Base-by-base conservation (phyloP, 2,888 invertebrate genomes). In the Caradrina clavipalpis region DNA sequence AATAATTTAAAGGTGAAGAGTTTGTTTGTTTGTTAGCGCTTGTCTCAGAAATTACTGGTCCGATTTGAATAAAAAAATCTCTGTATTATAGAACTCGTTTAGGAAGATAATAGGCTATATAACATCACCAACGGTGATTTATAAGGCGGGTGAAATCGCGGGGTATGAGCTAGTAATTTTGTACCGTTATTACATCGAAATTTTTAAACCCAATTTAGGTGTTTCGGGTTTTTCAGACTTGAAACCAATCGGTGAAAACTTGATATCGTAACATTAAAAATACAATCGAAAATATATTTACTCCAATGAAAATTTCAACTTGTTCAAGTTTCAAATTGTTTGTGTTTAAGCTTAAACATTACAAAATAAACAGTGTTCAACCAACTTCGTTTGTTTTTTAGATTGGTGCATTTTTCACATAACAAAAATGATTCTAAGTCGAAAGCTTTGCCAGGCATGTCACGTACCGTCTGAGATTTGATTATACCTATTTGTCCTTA, bases 401-500 rank as follows among this genome's bases (percentile, higher is more conserved):
- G 7, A 74, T 63, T 15, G 31, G 7, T 19, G 31, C 53, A 74
- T 74, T 54, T 56, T 47, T 58, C 42, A 42, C 11, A 31, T 2
- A 54, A 58, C 53, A 65, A 54, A 54, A 72, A 58, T 42, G 31
- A 54, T 42, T 7, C 2, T 0, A 15, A 11, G 6, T 45, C 15
- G 15, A 19, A 49, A 49, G 15, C 11, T 35, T 66, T 58, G 31
- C n/a, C 22, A 58, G 42, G 58, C 26, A 22, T 53, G 19, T 58
- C 74, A 72, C 57, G 66, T 74, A 39, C 26, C 15, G 49, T 74
- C 35, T 50, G 19, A 15, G n/a, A 49, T 75, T 56, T 60, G 55
- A 68, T 60, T 68, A 39, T 19, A 42, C 42, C 42, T 42, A 35
- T 45, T 69, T 53, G 42, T 35, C 21, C 35, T 54, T 61, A 45